Evolutionary conservation across 2,797 vertebrate genomes (phyloP), one percentile per base, ranked within the genome.

Genomic region (Aulostomus chinensis): DNA sequence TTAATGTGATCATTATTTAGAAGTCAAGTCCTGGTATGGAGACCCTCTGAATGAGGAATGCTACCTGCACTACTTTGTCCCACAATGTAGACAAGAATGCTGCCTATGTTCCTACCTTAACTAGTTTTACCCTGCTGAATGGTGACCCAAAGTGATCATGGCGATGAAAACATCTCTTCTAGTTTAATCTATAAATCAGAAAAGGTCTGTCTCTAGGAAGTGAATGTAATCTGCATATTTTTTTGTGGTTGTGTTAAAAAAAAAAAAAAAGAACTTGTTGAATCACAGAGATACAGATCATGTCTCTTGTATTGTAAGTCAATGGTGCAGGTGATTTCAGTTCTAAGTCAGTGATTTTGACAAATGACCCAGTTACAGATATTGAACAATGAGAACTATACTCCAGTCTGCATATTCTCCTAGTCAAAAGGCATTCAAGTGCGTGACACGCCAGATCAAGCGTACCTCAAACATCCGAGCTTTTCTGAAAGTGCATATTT

Each of bases 41-140:
- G 80, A 77, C 63, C 76, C 67, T 48, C 54, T 64, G 55, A 76
- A 54, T 69, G 39, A 68, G 68, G 85, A 85, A 87, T 87, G 78
- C 68, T 46, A 76, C 82, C 60, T 72, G 83, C 83, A 79, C 73
- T 76, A 47, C 74, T 70, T 63, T 63, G 68, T 78, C 77, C 52
- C 68, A 52, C 59, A 56, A 28, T 29, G 11, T 81, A 73, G 65
- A 68, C 17, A 72, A 66, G 81, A 86, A 86, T 88, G 82, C 84
- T 79, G 79, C 85, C 86, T 66, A 34, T 60, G 12, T 56, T 47
- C 63, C 58, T 31, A 9, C 43, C 12, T 49, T 8, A 53, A 47
- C 34, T 31, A 52, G 59, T 58, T 60, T 68, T 58, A 11, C 34
- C 73, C 32, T 11, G 53, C 52, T 29, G 47, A 34, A 61, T 52